Base-by-base conservation (phyloP, 2,113 vertebrate species). In the Paradisaea rubra region DNA sequence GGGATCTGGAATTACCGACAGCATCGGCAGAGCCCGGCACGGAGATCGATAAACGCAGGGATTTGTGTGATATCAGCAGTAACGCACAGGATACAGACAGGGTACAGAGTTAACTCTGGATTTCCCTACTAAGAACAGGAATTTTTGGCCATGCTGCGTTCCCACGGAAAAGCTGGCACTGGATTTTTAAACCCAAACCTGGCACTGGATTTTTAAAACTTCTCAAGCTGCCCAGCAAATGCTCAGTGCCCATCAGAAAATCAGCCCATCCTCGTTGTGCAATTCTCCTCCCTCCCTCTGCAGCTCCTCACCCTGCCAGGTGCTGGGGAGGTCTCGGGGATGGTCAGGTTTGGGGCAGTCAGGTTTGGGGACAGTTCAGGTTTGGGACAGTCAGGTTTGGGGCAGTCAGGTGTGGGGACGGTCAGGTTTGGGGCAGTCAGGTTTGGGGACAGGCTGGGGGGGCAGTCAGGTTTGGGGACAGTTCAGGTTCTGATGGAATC, bases 71-170 rank as follows among this genome's bases (percentile, higher is more conserved):
- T 15, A n/a, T 21, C 61, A 70, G 50, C 72, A 59, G 6, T 3
- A 10, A 21, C 1, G 6, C 25, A 7, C 44, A 44, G 21, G 12
- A 2, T 3, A 6, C 2, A 2, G 14, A 8, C 20, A 30, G 4
- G 2, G 19, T 5, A 30, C 50, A 11, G 9, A 35, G 10, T 1
- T 0, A 37, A 6, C 6, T 50, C 42, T 3, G 66, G 9, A 11
- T 27, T 44, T 39, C 35, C 35, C 28, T 8, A 1, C 28, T 56
- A 8, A 10, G 20, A 59, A 31, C 22, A 31, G 44, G 33, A 15
- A n/a, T 10, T 30, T 27, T 39, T 18, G 41, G 18, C 84, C 6
- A 0, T 3, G 5, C 35, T 37, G 49, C 0, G 0, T 33, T 54
- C 66, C 71, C 71, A 50, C 28, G 28, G 30, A 47, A 69, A 53